These are phyloP conservation scores for Monomorium pharaonis DNA, from an alignment of 1,140 invertebrate genomes.

Conservation along the genomic window DNA sequence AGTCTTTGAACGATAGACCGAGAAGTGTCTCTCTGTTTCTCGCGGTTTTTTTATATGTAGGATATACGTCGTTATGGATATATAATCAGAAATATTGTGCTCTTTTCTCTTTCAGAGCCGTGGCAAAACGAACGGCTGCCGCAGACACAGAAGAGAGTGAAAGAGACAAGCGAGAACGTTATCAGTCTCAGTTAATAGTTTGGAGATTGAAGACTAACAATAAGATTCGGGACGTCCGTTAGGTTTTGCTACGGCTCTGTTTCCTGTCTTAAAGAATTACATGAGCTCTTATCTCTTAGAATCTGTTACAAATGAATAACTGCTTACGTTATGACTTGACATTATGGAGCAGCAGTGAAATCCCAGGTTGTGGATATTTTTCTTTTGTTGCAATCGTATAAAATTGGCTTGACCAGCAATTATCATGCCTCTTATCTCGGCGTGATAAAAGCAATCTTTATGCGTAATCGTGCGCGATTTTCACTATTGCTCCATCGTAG, in stretches of 20 bases:
- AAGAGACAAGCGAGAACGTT: neutral
- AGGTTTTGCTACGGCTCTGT: neutral
- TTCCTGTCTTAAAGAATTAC: conserved; percentile 57
- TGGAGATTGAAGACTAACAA: neutral
- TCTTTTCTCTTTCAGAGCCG: conserved; percentile 18
- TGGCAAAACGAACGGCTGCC: neutral
- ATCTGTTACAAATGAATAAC: conserved; percentile 46
- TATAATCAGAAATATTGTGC: conserved; percentile 60
- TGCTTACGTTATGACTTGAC: conserved; percentile 30
- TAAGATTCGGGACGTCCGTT: neutral
- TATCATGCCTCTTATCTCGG: neutral
- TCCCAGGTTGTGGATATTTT: conserved; percentile 24
- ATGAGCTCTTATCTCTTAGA: conserved; percentile 35
- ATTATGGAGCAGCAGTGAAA: conserved; percentile 60
- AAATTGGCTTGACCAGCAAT: conserved; percentile 35
- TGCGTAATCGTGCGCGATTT: conserved; percentile 6
- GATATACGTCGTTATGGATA: neutral
- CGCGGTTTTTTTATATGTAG: conserved; percentile 24
- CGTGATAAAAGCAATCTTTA: neutral
- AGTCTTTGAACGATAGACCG: conserved; percentile 62
- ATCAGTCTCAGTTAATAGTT: neutral
- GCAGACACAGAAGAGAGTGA: neutral
- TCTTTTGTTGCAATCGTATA: conserved; percentile 31
- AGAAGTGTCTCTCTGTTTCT: conserved; percentile 25
- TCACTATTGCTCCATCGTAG: neutral